Percentiles rank a stretch among this genome's conserved stretches.
Conservation (phyloP, 1,140 invertebrate species). For the Drosophila arawakana region DNA sequence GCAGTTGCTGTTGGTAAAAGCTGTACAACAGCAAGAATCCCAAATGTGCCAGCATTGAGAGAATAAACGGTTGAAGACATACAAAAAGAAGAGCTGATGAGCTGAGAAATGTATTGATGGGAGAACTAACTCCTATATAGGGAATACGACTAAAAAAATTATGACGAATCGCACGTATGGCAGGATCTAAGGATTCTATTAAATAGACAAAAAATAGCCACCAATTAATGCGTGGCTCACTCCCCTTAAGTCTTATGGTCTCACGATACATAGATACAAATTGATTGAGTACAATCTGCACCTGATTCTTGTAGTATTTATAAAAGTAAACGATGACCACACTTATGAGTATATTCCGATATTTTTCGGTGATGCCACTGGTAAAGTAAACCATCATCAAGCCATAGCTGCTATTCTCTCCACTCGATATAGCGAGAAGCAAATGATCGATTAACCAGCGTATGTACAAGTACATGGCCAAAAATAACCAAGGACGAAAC, state of each 20-base stretch:
- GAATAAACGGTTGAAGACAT: slow-evolving; percentile 41
- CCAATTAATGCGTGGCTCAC: slow-evolving; percentile 42
- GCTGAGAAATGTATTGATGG: neutral
- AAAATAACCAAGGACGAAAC: slow-evolving; percentile 43
- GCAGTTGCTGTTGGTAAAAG: slow-evolving; percentile 32
- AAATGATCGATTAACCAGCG: neutral
- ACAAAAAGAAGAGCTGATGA: slow-evolving; percentile 20
- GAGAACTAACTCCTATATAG: neutral
- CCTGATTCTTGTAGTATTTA: neutral
- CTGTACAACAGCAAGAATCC: slow-evolving; percentile 41
- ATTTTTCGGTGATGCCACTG: neutral
- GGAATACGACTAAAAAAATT: neutral
- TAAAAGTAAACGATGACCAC: slow-evolving; percentile 25
- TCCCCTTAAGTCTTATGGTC: slow-evolving; percentile 11
- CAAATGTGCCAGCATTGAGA: slow-evolving; percentile 19
- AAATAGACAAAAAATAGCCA: slow-evolving; percentile 12
- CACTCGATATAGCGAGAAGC: neutral
- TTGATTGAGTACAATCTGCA: slow-evolving; percentile 37
- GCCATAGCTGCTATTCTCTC: neutral
- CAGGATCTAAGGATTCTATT: neutral
- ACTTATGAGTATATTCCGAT: slow-evolving; percentile 22
- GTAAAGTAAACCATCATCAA: slow-evolving; percentile 33
- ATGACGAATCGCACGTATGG: neutral
- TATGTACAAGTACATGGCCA: neutral
- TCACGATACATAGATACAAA: slow-evolving; percentile 38